phyloP scores from a whole-genome alignment of 2,797 vertebrate genomes.

The Chanos chanos region DNA sequence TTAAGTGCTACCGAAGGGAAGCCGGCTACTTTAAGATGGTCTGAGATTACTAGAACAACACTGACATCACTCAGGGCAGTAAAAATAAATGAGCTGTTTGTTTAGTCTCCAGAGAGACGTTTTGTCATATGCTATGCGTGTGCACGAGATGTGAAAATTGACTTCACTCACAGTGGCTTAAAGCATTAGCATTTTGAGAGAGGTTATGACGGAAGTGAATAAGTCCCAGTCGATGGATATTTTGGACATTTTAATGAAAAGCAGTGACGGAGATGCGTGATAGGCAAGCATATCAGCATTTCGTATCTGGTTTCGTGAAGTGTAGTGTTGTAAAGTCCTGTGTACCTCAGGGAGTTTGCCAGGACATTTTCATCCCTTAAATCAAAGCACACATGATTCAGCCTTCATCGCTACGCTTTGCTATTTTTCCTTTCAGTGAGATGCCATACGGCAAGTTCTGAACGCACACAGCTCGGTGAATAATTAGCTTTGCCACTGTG shows the following conservation, averaged over 20 bases:
- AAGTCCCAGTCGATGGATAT: no score
- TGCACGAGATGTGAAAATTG: no score
- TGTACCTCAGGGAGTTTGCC: not conserved
- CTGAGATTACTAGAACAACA: slow-evolving; percentile 10
- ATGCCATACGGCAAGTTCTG: slow-evolving; percentile 26
- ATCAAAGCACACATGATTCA: slow-evolving; percentile 6
- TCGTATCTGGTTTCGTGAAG: no score
- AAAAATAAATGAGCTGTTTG: no score
- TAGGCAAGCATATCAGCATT: no score
- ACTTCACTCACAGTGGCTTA: not conserved
- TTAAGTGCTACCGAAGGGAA: slow-evolving; percentile 13
- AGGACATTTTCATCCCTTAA: slow-evolving; percentile 4
- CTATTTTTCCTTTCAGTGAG: slow-evolving; percentile 5
- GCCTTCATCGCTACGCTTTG: slow-evolving; percentile 1
- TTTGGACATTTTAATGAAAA: no score
- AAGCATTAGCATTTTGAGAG: slow-evolving; percentile 2
- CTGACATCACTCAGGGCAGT: slow-evolving; percentile 7
- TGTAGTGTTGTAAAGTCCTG: not conserved
- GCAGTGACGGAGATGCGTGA: no score
- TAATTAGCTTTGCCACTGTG: slow-evolving; percentile 22
- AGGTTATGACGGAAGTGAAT: no score
- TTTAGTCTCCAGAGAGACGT: not conserved
- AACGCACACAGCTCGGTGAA: slow-evolving; percentile 16
- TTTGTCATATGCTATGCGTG: not conserved
- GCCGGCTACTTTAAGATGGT: slow-evolving; percentile 17